Evolutionary conservation across 2,888 invertebrate genomes (phyloP), one percentile per base, ranked within the genome.

Genomic region (Pegoplata infirma): DNA sequence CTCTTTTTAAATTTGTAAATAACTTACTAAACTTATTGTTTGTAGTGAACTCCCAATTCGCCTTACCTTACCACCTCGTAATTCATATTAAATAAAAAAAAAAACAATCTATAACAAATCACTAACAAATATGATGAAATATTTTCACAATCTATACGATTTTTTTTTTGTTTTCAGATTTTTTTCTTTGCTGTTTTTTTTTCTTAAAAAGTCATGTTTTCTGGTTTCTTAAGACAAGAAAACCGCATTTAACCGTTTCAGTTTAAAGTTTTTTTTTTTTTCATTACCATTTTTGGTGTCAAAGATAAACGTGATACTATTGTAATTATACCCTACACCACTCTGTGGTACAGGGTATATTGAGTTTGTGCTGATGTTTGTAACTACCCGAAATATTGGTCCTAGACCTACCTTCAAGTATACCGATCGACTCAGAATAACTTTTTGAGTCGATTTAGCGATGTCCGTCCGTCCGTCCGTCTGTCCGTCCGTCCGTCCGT

Each of bases 251-350:
- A 75, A 75, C 49, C 23, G 78, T 74, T 78, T 47, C 25, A 16
- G 53, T 61, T 36, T 59, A n/a, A n/a, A 32, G 46, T 74, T 23
- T 23, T 66, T 59, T 59, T 51, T 59, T 28, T 73, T 79, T 79
- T 79, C 79, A 79, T 79, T 79, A 75, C 79, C 79, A 79, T 79
- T 79, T 79, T 79, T 79, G 79, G 79, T 75, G 75, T 79, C 79
- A 79, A 79, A 79, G 79, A 79, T 74, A 79, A 79, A 79, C 79
- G 78, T 74, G 78, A 78, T 78, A 78, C 74, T 66, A 78, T 78
- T 78, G 74, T 74, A 71, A 74, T 32, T 32, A n/a, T n/a, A n/a
- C n/a, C n/a, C n/a, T n/a, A n/a, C n/a, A n/a, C n/a, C n/a, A n/a
- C n/a, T n/a, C n/a, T n/a, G n/a, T n/a, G n/a, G n/a, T n/a, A n/a